Evolutionary conservation across 2,888 invertebrate species (phyloP).

Genomic region (Carterocephalus palaemon): DNA sequence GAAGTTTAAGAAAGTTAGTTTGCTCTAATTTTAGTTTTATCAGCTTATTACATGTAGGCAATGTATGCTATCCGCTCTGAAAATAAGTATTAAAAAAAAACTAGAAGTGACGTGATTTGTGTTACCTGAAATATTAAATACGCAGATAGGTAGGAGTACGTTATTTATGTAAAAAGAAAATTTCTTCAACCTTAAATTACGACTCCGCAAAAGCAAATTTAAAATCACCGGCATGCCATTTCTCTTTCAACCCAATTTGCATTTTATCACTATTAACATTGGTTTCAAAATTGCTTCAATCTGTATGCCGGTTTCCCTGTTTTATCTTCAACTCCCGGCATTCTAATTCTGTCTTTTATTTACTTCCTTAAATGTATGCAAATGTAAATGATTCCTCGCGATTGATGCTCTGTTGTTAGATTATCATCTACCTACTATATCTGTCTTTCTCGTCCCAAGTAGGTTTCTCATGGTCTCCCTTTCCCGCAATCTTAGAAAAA

Average conservation of each 20-base stretch:
- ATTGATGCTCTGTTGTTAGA: constrained; percentile 54
- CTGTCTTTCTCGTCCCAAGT: constrained; percentile 35
- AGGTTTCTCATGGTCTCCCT: constrained; percentile 31
- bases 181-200: constrained; percentile 3
- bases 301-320: constrained; percentile 33
- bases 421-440: constrained; percentile 41
- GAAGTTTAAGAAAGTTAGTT: too few species aligned
- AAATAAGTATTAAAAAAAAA: too few species aligned
- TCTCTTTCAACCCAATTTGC: constrained; percentile 29
- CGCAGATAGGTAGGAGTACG: too few species aligned
- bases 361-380: constrained; percentile 56
- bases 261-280: constrained; percentile 31
- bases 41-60: too few species aligned
- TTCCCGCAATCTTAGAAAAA: constrained; percentile 36
- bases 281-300: constrained; percentile 33
- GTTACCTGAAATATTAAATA: too few species aligned
- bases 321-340: constrained; percentile 31
- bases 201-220: constrained; percentile 17
- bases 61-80: too few species aligned
- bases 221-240: constrained; percentile 6
- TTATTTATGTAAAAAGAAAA: too few species aligned
- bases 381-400: constrained; percentile 51
- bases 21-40: too few species aligned
- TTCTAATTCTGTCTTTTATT: constrained; percentile 51
- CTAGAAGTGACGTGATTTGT: too few species aligned